Conservation (phyloP, 2,797 vertebrate species). For the Falco rusticolus region DNA sequence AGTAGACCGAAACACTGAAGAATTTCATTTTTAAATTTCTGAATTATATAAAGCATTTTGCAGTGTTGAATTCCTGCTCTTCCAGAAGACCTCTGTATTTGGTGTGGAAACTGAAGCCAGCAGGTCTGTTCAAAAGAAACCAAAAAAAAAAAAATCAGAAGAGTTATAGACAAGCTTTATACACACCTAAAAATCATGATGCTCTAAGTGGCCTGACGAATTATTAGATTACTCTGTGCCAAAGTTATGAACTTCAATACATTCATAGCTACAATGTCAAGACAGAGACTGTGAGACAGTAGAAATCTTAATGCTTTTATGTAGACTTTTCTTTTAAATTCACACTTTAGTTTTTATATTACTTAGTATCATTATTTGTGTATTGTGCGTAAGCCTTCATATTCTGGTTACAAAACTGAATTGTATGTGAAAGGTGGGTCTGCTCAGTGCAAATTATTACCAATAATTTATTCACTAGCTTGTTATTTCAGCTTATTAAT, state of each 20-base stretch:
- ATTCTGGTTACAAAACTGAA: not conserved
- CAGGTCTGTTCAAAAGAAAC: not conserved
- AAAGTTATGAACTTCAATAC: not conserved
- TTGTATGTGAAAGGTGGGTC: not conserved
- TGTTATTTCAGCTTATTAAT: slow-evolving; percentile 2
- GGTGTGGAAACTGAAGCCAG: slow-evolving; percentile 30
- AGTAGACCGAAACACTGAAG: not conserved
- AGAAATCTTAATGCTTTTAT: not conserved
- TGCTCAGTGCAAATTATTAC: not conserved
- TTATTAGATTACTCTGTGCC: not conserved
- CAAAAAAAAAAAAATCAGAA: not conserved
- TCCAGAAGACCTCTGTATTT: slow-evolving; percentile 29
- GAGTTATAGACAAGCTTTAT: slow-evolving; percentile 3
- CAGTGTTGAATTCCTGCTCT: not conserved
- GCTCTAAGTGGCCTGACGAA: not conserved
- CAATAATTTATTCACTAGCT: not conserved
- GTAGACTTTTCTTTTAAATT: not conserved
- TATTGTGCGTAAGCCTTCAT: not conserved
- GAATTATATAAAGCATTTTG: not conserved
- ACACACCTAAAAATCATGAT: not conserved
- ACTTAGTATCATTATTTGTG: not conserved
- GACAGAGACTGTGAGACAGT: not conserved
- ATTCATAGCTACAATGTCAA: not conserved
- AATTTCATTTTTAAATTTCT: not conserved
- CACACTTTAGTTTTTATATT: not conserved